These are phyloP conservation scores for Pseudochirops corinnae DNA, from an alignment of 2,797 vertebrate species.

Conservation along the genomic window DNA sequence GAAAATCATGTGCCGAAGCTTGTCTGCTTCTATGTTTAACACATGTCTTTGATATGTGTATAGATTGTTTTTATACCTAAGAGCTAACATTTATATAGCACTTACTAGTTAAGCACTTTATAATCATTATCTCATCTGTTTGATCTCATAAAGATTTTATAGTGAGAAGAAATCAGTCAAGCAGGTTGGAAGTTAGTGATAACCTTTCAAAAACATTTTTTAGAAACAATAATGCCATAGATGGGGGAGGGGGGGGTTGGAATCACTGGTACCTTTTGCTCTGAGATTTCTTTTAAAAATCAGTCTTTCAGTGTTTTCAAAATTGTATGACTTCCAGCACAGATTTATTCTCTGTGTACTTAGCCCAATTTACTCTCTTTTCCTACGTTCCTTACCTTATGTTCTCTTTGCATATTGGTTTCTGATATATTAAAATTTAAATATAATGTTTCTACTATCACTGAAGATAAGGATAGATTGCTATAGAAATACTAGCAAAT, in stretches of 20 bases:
- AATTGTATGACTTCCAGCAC: neutral
- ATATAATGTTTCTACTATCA: neutral
- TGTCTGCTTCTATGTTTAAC: neutral
- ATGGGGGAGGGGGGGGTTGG: neutral
- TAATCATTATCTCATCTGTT: neutral
- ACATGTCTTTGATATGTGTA: neutral
- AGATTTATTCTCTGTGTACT: neutral
- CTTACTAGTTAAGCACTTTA: neutral
- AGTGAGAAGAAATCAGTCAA: neutral
- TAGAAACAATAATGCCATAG: neutral
- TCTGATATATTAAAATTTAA: neutral
- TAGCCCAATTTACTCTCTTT: neutral
- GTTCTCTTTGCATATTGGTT: neutral
- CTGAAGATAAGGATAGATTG: neutral
- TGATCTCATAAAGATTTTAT: neutral
- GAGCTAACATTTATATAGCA: neutral
- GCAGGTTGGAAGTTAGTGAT: neutral
- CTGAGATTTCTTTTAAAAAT: neutral
- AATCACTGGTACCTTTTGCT: neutral
- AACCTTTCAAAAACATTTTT: neutral
- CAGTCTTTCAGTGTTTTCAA: neutral
- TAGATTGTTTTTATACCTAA: neutral
- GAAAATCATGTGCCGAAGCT: neutral
- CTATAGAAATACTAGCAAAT: neutral
- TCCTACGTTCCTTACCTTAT: neutral